Conservation (phyloP, 1,140 invertebrate species). For the Bombus affinis region DNA sequence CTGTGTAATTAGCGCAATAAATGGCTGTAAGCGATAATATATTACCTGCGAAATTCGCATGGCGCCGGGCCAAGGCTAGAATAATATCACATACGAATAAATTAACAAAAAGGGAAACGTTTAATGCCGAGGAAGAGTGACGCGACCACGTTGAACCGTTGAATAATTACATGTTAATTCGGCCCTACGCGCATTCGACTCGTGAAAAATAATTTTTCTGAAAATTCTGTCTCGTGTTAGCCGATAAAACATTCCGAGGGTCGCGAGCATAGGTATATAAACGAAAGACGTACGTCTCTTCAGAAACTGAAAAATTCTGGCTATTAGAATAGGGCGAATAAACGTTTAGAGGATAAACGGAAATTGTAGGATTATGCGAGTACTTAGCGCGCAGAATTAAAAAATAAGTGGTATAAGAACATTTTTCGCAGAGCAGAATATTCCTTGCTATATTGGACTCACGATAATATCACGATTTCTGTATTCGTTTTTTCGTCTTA, state of each 20-base stretch:
- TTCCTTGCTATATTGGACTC: neutral
- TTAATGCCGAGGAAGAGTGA: neutral
- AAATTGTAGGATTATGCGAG: neutral
- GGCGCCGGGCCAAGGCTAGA: neutral
- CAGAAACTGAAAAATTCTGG: neutral
- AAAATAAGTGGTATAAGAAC: neutral
- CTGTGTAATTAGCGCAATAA: slow-evolving; percentile 32
- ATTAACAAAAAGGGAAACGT: slow-evolving; percentile 32
- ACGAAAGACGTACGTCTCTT: neutral
- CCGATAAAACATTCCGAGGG: neutral
- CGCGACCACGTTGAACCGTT: slow-evolving; percentile 2
- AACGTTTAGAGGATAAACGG: neutral
- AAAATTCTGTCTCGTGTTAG: neutral
- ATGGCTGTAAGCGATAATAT: slow-evolving; percentile 23
- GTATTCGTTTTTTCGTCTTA: neutral
- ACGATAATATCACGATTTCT: neutral
- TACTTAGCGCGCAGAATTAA: neutral
- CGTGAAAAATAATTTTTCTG: neutral
- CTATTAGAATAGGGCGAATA: neutral
- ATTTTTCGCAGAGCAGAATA: neutral
- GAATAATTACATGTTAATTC: slow-evolving; percentile 27
- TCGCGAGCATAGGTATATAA: neutral
- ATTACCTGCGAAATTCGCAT: slow-evolving; percentile 14
- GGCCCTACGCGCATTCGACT: neutral
- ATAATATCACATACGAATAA: neutral